These are phyloP conservation scores for Ptychodera flava DNA, from an alignment of 35 echinoderm and acorn worm species.

Conservation along the genomic window DNA sequence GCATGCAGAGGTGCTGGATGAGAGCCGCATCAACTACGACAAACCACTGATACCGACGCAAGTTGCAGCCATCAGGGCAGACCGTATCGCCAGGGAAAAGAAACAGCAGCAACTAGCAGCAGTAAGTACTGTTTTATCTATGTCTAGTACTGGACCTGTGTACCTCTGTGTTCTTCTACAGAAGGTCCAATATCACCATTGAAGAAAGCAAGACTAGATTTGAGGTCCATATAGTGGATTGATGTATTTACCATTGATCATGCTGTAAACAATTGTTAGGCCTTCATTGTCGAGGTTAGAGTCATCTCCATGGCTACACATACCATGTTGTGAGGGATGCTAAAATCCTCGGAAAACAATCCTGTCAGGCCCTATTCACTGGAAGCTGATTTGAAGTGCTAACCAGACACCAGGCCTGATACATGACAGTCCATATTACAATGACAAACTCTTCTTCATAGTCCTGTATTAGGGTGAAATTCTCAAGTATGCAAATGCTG, in stretches of 20 bases:
- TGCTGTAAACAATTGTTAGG: neutral
- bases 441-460: neutral
- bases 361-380: neutral
- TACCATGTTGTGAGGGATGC: neutral
- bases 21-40: constrained; percentile 83
- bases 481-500: no score
- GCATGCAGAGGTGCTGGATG: constrained; percentile 83
- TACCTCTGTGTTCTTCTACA: neutral
- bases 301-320: neutral
- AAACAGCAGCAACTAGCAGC: constrained; percentile 18
- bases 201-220: neutral
- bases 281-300: no score
- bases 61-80: constrained; percentile 87
- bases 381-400: neutral
- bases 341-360: neutral
- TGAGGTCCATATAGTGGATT: neutral
- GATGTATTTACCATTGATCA: neutral
- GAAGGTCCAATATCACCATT: neutral
- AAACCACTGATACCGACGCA: constrained; percentile 85
- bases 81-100: constrained; percentile 93
- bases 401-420: neutral
- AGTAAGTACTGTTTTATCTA: neutral
- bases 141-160: no score
- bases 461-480: no score
- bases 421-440: neutral